Evolutionary conservation across 2,888 invertebrate species (phyloP), one percentile per base, ranked within the genome.

Genomic region (Ramazzottius varieornatus): DNA sequence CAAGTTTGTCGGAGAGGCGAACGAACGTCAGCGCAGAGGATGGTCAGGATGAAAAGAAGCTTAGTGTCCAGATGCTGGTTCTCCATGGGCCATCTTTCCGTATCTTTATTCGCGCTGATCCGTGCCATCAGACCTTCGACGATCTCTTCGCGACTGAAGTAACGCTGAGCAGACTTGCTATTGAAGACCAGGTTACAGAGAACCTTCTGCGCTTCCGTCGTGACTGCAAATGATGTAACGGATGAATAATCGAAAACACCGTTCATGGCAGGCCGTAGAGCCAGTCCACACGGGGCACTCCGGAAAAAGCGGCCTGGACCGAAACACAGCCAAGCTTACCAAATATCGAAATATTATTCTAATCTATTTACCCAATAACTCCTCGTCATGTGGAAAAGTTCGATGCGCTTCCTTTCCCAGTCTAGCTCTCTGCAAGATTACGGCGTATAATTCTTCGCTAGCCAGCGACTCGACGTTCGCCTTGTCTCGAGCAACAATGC

Each of bases 11-110:
- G 24, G 13, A 32, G n/a, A n/a, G 4, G 33, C 65, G 68, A 75
- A 74, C 75, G 73, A 64, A 84, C 82, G 65, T 84, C 81, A 64
- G 82, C 79, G 74, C 85, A 84, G 46, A 91, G 75, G 1, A 90
- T 91, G 32, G 92, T 90, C 65, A 91, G 79, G 65, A 94, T 81
- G 76, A 93, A 93, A 65, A 93, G 75, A 66, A 92, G 79, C 75
- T 88, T 85, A 81, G 89, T 84, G 72, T 92, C 88, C 78, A 85
- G 92, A 70, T 84, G 82, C 54, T 54, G 54, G 54, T 54, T 54
- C 29, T 54, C 54, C 29, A 54, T 16, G 4, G 54, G 29, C 54
- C 54, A 54, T 54, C 54, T 8, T 29, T 16, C 29, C 20, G 13
- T 29, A 8, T 54, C 54, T 24, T 54, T 54, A 29, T 54, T 54